These are phyloP conservation scores for Tylochromis polylepis DNA, from an alignment of 2,113 vertebrate species.

Conservation along the genomic window DNA sequence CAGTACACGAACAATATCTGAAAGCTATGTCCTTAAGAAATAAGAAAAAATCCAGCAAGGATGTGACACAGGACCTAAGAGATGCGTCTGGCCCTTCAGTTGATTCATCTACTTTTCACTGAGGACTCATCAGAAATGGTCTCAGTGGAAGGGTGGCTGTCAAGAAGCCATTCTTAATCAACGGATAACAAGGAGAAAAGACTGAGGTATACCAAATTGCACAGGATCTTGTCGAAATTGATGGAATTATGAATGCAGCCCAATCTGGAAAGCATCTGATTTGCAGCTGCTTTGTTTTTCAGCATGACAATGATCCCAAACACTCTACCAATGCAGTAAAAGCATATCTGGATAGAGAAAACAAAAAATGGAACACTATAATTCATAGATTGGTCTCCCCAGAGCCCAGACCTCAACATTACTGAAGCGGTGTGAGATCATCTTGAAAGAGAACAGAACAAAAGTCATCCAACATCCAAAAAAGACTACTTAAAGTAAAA, in stretches of 20 bases:
- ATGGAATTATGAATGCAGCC: neutral
- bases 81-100: neutral
- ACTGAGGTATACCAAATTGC: neutral
- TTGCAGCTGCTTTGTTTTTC: neutral
- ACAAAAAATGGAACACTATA: neutral
- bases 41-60: neutral
- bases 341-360: neutral
- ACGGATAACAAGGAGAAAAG: neutral
- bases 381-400: neutral
- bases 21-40: neutral
- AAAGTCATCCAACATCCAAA: neutral
- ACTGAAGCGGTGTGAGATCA: neutral
- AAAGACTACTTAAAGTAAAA: neutral
- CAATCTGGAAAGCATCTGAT: neutral
- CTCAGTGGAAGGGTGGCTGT: neutral
- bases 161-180: neutral
- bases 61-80: neutral
- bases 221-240: neutral
- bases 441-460: neutral
- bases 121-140: neutral
- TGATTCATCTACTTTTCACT: neutral
- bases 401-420: neutral
- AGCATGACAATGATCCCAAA: neutral
- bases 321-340: neutral
- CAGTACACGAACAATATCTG: neutral